phyloP scores from a whole-genome alignment of 2,888 invertebrate genomes.

The Parnassius orleans region DNA sequence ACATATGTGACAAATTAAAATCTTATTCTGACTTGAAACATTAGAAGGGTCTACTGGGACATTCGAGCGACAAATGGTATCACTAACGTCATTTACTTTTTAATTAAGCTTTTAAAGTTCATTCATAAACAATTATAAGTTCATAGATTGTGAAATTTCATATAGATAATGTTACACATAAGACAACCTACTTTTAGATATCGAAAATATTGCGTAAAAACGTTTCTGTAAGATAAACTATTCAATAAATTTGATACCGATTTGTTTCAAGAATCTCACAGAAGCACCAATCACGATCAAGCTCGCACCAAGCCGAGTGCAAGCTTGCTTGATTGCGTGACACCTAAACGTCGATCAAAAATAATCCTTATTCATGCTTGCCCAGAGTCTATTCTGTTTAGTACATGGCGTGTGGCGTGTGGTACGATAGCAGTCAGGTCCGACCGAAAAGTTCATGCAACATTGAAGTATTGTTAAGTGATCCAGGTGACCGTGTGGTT shows the following conservation, averaged over 20 bases:
- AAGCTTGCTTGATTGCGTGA: constrained; percentile 19
- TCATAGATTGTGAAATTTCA: too few relatives aligned
- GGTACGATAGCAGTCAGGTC: constrained; percentile 17
- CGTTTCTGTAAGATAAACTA: too few relatives aligned
- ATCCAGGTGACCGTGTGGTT: not conserved
- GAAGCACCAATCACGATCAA: constrained; percentile 8
- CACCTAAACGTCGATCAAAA: constrained; percentile 15
- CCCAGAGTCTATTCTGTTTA: constrained; percentile 20
- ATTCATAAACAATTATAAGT: too few relatives aligned
- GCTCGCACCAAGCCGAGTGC: constrained; percentile 23
- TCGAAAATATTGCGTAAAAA: too few relatives aligned
- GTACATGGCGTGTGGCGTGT: constrained; percentile 19
- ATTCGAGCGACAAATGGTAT: not conserved
- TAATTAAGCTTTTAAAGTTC: not conserved
- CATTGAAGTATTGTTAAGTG: constrained; percentile 26
- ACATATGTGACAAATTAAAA: constrained; percentile 10
- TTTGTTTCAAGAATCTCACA: constrained; percentile 9
- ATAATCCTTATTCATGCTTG: constrained; percentile 14
- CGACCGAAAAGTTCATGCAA: constrained; percentile 29
- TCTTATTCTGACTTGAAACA: not conserved
- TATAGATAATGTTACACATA: too few relatives aligned
- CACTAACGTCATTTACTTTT: not conserved
- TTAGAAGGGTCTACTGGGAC: not conserved
- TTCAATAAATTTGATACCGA: not conserved
- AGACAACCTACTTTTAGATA: too few relatives aligned